Conservation (phyloP, 1,140 invertebrate genomes). For the Zeugodacus cucurbitae region DNA sequence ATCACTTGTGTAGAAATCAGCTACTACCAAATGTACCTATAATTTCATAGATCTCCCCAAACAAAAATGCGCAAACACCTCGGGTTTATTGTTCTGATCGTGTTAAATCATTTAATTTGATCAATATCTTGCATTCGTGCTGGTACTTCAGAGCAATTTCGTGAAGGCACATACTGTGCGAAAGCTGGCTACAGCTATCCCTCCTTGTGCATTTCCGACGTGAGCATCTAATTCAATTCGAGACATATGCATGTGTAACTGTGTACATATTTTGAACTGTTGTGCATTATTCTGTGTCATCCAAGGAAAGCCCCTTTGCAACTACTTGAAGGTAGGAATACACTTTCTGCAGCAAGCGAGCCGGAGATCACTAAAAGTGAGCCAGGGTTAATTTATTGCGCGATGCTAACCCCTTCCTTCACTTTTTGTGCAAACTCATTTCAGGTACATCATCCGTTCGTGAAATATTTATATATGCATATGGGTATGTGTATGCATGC, state of each 20-base stretch:
- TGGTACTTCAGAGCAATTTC: background rate
- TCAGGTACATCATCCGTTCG: background rate
- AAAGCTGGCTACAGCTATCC: background rate
- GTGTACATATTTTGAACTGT: background rate
- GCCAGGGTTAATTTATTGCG: constrained; percentile 32
- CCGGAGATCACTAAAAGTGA: constrained; percentile 37
- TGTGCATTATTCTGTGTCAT: constrained; percentile 4
- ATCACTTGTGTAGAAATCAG: background rate
- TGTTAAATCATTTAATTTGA: constrained; percentile 37
- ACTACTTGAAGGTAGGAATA: background rate
- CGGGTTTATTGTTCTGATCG: constrained; percentile 1
- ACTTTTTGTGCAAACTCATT: constrained; percentile 30
- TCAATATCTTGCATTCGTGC: constrained; percentile 17
- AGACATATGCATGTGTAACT: background rate
- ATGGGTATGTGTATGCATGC: too few species aligned
- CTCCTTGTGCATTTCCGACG: background rate
- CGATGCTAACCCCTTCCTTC: constrained; percentile 19
- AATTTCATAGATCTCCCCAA: background rate
- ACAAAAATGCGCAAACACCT: constrained; percentile 26
- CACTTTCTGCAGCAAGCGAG: background rate
- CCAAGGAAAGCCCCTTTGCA: constrained; percentile 7
- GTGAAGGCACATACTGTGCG: background rate
- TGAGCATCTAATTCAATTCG: background rate
- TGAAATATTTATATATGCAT: too few species aligned
- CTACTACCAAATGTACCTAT: background rate